Base-by-base conservation (phyloP, 2,888 invertebrate species). In the Ashinkailepas kermadecensis region DNA sequence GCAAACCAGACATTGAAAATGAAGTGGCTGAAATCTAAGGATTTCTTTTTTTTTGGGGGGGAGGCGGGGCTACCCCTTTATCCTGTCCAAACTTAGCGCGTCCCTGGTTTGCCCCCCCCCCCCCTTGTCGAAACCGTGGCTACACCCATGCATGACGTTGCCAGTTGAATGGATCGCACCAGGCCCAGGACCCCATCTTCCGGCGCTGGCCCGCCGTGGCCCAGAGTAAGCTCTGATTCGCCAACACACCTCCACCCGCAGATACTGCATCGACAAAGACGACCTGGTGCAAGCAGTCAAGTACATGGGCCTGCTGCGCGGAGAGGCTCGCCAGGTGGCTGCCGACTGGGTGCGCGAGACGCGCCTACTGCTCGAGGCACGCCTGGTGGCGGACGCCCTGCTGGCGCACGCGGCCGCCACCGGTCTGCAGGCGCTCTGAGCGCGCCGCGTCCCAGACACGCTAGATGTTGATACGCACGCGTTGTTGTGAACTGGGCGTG, bases 341-440 rank as follows among this genome's bases (percentile, higher is more conserved):
- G 88, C 89, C 74, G 93, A 95, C 84, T 99, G 98, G 98, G 91
- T 95, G 87, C 91, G 92, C 82, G 96, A 95, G 85, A 92, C 95
- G 0, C 91, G 92, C 81, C 90, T 94, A 81, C 91, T 94, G 84
- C 89, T 98, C 84, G 97, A 97, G 89, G 94, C 95, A 15, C 91
- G 93, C 86, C 96, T 96, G 88, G 96, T 96, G 18, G 95, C 96
- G 15, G 93, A 95, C 86, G 94, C 95, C 0, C 89, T 99, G 58
- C 90, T 97, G 87, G 95, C 97, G 0, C 95, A 96, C 87, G 96
- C 96, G 9, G 92, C 94, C 0, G 93, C 95, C 1, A 90, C 92
- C 84, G 93, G 92, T 57, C 88, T 93, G 81, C 87, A 86, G 78
- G 83, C 84, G 25, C 82, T 83, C 39, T 84, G 70, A 64, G 78